Evolutionary conservation across 2,113 vertebrate species (phyloP), one percentile per base, ranked within the genome.

Genomic region (Nanorana parkeri): DNA sequence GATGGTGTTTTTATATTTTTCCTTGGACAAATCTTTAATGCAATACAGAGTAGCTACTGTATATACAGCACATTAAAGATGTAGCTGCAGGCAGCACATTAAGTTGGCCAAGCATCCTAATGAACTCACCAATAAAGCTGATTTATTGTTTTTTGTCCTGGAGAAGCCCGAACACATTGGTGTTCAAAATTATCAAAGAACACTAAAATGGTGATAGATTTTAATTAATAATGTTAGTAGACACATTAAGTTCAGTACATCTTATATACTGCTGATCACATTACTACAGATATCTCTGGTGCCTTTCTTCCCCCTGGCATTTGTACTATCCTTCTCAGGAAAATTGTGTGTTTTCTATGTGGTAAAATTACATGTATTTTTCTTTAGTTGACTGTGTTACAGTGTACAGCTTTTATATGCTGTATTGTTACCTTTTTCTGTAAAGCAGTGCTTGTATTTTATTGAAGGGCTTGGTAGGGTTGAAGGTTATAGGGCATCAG

Each of bases 71-170:
- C 41, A 77, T 66, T 77, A 65, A 77, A 64, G 29, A 11, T 16
- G 61, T 51, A 61, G 56, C 55, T 80, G 19, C 55, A 71, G 63
- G 32, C 65, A 80, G 17, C 23, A 47, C 36, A 72, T 80, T 72
- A 72, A 26, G 21, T 52, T n/a, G 47, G 56, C 64, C 56, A 64
- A 21, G 58, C 63, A 72, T 28, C 66, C 24, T 72, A 64, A 80
- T 64, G 67, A 80, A 61, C 17, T 17, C 19, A 69, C 23, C 58
- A 80, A 64, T 54, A 80, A 72, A 72, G 29, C 13, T 28, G 36
- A 64, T 54, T n/a, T 63, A 63, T 29, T 64, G 29, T n/a, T 80
- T 69, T 63, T 21, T n/a, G 10, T 66, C 21, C 17, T 66, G 32
- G 7, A 63, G 36, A 26, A 41, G 21, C 1, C 5, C 24, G 19